Evolutionary conservation across 2,797 vertebrate species (phyloP).

Genomic region (Bradypodion pumilum): DNA sequence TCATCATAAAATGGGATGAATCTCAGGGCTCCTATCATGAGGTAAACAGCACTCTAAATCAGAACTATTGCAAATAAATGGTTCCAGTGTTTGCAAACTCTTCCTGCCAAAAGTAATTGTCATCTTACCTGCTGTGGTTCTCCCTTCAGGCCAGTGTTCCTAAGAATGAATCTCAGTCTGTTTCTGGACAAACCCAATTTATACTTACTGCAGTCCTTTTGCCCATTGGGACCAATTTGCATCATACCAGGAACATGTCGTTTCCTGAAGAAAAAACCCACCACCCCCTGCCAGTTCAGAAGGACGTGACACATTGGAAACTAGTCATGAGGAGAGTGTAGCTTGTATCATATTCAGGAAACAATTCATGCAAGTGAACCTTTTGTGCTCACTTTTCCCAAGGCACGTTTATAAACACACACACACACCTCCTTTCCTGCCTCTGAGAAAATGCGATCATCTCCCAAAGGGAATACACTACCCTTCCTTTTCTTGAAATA

Average conservation of each 20-base stretch:
- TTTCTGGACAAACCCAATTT: slow-evolving; percentile 75
- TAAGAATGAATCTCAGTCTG: slow-evolving; percentile 60
- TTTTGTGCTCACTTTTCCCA: slow-evolving; percentile 74
- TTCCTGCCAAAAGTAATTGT: neutral
- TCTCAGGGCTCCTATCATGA: neutral
- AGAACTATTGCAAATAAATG: neutral
- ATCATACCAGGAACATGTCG: slow-evolving; percentile 74
- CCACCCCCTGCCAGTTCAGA: slow-evolving; percentile 46
- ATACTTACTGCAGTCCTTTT: slow-evolving; percentile 72
- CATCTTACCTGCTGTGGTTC: slow-evolving; percentile 71
- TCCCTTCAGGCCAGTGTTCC: slow-evolving; percentile 36
- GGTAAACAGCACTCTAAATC: slow-evolving; percentile 18
- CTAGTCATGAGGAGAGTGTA: slow-evolving; percentile 64
- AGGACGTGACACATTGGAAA: slow-evolving; percentile 81
- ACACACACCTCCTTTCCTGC: slow-evolving; percentile 67
- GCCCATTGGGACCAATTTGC: slow-evolving; percentile 70
- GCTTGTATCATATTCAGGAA: slow-evolving; percentile 70
- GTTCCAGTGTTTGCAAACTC: neutral
- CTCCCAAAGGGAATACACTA: slow-evolving; percentile 62
- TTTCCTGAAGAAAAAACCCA: slow-evolving; percentile 79
- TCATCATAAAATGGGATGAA: slow-evolving; percentile 24
- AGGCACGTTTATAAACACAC: slow-evolving; percentile 55
- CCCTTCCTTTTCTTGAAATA: slow-evolving; percentile 78
- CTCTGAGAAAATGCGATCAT: slow-evolving; percentile 70
- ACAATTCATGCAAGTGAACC: slow-evolving; percentile 70